Base-by-base conservation (phyloP, 2,888 invertebrate species). In the Andrena chrysosceles region DNA sequence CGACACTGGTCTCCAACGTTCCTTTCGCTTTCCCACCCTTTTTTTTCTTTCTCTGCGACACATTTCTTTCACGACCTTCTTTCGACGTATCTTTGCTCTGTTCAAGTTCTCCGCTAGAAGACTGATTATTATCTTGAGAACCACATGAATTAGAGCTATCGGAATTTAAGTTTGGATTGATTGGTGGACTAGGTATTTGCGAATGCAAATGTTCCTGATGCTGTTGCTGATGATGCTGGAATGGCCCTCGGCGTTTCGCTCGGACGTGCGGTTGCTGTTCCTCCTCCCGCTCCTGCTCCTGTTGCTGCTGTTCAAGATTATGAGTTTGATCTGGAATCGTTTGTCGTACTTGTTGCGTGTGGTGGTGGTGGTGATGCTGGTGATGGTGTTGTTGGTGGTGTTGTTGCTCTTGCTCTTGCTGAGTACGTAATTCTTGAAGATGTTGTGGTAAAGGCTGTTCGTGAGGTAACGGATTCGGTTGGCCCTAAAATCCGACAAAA, bases 11-110 rank as follows among this genome's bases (percentile, higher is more conserved):
- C 83, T 94, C 94, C 33, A 94, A 83, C 2, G 93, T 94, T 64
- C 94, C 94, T 76, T 94, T 94, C 0, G 92, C 91, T 82, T 94
- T 94, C 3, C 94, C 94, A n/a, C 94, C 93, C 73, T 93, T 93
- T 56, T 94, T 94, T 74, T 90, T 93, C 60, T 73, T 89, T 49
- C 81, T 85, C 0, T 59, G 77, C 5, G 63, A 56, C 60, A 73
- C 60, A 6, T 6, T 70, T 52, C 75, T 70, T 20, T 29, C 64
- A 60, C 26, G 75, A 23, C 8, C 66, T 63, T 59, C 83, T 74
- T 77, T 85, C 16, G 83, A 83, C 10, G 79, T 83, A 56, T 88
- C 84, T 60, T 78, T 89, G 3, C 23, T 74, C 31, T 59, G 75
- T 26, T 78, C 71, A 6, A 48, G 63, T 35, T 90, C 89, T 8